These are phyloP conservation scores for Nixonia krombeini DNA, from an alignment of 1,140 invertebrate species.

Conservation along the genomic window DNA sequence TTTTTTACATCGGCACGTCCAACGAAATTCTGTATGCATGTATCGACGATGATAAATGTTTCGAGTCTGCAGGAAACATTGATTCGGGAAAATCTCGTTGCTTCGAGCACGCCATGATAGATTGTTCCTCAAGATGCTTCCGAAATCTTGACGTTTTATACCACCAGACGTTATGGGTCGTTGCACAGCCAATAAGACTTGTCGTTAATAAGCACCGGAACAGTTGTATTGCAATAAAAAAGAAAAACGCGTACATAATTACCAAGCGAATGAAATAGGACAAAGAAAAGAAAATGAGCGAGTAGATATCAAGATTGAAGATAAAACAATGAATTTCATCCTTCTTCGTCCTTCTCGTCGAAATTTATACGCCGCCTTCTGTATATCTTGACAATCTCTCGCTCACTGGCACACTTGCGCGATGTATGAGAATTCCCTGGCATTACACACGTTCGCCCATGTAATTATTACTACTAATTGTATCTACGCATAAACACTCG, in stretches of 20 bases:
- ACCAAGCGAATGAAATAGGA: constrained; percentile 38
- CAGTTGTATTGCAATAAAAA: constrained; percentile 40
- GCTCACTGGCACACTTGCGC: constrained; percentile 43
- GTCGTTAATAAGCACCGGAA: constrained; percentile 32
- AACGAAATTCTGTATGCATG: no score
- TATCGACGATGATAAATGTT: no score
- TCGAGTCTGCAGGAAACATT: no score
- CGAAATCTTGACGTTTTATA: no score
- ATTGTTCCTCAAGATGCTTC: no score
- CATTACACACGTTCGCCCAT: constrained; percentile 36
- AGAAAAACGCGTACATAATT: constrained; percentile 30
- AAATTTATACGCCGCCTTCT: constrained; percentile 19
- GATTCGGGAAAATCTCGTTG: no score
- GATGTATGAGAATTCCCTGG: constrained; percentile 42
- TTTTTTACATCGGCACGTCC: no score
- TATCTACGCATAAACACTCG: constrained; percentile 34
- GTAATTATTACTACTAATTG: constrained; percentile 42
- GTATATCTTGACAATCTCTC: constrained; percentile 31
- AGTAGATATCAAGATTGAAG: constrained; percentile 30
- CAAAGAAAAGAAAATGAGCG: constrained; percentile 40
- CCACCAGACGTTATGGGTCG: no score
- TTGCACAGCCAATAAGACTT: no score
- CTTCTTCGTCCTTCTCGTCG: constrained; percentile 7
- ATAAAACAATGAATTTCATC: constrained; percentile 44
- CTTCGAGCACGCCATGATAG: no score